phyloP scores from a whole-genome alignment of 2,113 vertebrate genomes.

The Agapornis roseicollis region DNA sequence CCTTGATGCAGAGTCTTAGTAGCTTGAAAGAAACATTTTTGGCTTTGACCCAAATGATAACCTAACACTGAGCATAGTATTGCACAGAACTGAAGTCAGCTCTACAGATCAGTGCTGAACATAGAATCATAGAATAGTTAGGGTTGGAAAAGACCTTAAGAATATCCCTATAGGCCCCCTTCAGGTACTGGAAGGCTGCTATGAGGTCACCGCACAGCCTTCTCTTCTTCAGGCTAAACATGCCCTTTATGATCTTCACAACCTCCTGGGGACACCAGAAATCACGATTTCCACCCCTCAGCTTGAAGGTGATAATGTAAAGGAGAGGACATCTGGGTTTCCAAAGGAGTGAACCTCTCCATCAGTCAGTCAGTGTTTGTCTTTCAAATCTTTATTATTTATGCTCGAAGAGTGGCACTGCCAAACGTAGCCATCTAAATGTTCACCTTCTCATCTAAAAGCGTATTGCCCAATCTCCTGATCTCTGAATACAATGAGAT shows the following conservation, averaged over 20 bases:
- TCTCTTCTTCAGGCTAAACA: too few species aligned
- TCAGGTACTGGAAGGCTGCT: too few species aligned
- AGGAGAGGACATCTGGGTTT: not conserved
- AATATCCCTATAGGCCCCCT: too few species aligned
- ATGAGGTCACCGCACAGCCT: too few species aligned
- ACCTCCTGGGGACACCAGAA: not conserved
- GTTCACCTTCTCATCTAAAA: not conserved
- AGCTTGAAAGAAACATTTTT: constrained; percentile 1
- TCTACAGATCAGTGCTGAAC: not conserved
- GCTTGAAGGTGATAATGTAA: not conserved
- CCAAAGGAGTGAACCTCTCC: not conserved
- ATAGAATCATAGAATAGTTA: too few species aligned
- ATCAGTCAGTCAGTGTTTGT: not conserved
- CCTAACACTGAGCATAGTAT: not conserved
- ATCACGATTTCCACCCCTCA: not conserved
- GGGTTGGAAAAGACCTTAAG: too few species aligned
- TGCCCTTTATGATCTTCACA: not conserved
- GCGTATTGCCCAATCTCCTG: not conserved
- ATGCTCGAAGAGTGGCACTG: not conserved
- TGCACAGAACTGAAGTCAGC: not conserved
- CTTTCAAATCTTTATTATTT: not conserved
- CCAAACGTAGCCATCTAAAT: not conserved
- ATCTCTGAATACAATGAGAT: not conserved
- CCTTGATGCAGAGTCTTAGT: constrained; percentile 6
- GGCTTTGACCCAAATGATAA: not conserved